Base-by-base conservation (phyloP, 2,113 vertebrate genomes). In the Phycodurus eques region DNA sequence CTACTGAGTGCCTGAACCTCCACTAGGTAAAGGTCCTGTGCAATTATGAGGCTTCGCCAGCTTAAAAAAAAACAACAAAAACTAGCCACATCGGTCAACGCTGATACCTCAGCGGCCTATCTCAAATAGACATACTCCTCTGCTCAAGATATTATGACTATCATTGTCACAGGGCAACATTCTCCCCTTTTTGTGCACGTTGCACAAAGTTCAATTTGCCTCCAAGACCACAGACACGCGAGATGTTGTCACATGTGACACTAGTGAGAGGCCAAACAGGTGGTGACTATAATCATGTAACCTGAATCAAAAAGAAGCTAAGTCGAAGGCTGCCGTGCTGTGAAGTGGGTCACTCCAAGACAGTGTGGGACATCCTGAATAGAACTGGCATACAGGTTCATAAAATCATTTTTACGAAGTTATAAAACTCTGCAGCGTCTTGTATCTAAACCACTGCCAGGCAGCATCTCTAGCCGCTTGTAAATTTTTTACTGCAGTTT, bases 301-400 rank as follows among this genome's bases (percentile, higher is more conserved):
- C 87, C 88, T 90, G 88, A 88, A 90, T 86, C 75, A n/a, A 43
- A 87, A 88, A 86, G 68, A 88, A 81, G 81, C 76, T 80, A 76
- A 81, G 77, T 82, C 81, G 64, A 88, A 88, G 88, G 88, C 88
- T 88, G 87, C 83, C 77, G 76, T 73, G 76, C 77, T 78, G 83
- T 83, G 72, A 74, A 82, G 67, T 72, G 81, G 74, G 79, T 73
- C 79, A 67, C 63, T 83, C 71, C 49, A 63, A 73, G 82, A 87
- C 82, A 71, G 74, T 65, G 76, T 62, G 80, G 79, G 77, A 84
- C 78, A 67, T 88, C 85, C 84, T 80, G 83, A 83, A 83, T 80
- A 69, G 73, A 42, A 70, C 69, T 70, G 78, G 75, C 67, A 8
- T 66, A 56, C 73, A 63, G 74, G 53, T 74, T 80, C 80, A 78